Percentiles rank a stretch among this genome's conserved stretches.
Conservation (phyloP, 2,888 invertebrate genomes). For the Troides oblongomaculatus region DNA sequence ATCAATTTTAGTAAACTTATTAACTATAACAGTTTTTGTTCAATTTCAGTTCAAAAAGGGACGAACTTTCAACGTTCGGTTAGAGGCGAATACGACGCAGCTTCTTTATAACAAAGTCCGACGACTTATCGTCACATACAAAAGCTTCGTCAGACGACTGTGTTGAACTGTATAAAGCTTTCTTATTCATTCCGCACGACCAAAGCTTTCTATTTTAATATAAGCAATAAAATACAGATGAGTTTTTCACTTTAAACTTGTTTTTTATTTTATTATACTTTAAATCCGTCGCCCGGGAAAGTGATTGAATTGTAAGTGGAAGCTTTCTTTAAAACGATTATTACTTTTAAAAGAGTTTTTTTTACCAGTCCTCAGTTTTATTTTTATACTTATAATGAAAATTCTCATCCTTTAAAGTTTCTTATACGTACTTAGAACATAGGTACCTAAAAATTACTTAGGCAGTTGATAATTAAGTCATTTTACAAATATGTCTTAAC, state of each 20-base stretch:
- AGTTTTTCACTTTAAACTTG: conserved; percentile 12
- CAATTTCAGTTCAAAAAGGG: too few species aligned
- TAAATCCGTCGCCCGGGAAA: conserved; percentile 5
- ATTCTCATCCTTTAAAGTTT: neutral
- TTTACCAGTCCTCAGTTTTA: neutral
- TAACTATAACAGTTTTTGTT: too few species aligned
- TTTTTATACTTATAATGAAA: neutral
- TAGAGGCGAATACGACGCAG: too few species aligned
- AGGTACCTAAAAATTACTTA: too few species aligned
- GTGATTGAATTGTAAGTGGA: conserved; percentile 11
- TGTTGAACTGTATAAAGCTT: neutral
- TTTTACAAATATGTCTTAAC: too few species aligned
- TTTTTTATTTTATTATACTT: conserved; percentile 6
- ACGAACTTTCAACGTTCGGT: too few species aligned
- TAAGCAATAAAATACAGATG: conserved; percentile 8
- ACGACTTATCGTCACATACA: neutral
- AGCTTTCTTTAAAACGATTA: conserved; percentile 3
- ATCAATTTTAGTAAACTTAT: too few species aligned
- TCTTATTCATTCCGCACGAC: neutral
- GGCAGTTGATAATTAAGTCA: too few species aligned
- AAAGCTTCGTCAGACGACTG: neutral
- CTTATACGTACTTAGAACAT: neutral
- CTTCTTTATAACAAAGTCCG: neutral
- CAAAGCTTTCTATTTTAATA: conserved; percentile 14
- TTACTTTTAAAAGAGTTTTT: conserved; percentile 3